Percentiles rank a stretch among this genome's conserved stretches.
phyloP scores from a whole-genome alignment of 2,888 invertebrate species.

The Hyles lineata region DNA sequence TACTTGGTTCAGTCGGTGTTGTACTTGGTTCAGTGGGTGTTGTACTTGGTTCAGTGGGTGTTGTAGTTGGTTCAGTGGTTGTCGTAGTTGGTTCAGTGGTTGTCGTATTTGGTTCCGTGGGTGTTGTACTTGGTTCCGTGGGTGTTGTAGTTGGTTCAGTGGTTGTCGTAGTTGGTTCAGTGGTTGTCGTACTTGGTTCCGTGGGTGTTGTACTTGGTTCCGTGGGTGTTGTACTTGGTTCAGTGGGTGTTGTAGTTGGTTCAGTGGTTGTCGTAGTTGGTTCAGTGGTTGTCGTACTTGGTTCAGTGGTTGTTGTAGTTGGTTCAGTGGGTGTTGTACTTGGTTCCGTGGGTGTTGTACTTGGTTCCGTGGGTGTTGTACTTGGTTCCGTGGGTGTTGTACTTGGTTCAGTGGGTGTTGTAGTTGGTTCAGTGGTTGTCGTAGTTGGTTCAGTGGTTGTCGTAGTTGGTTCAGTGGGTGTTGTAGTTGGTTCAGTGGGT shows the following conservation, averaged over 20 bases:
- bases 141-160: neutral
- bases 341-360: neutral
- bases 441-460: conserved; percentile 28
- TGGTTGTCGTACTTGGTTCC: conserved; percentile 29
- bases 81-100: neutral
- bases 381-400: conserved; percentile 9
- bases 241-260: neutral
- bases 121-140: neutral
- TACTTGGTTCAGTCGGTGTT: neutral
- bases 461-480: conserved; percentile 10
- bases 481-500: conserved; percentile 1
- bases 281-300: conserved; percentile 11
- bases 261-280: neutral
- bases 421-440: neutral
- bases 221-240: neutral
- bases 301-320: conserved; percentile 13
- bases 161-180: conserved; percentile 27
- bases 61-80: conserved; percentile 12
- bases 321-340: conserved; percentile 8
- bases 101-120: neutral
- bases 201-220: conserved; percentile 14
- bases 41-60: conserved; percentile 13
- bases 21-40: neutral
- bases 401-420: neutral
- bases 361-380: neutral